These are phyloP conservation scores for Channa argus DNA, from an alignment of 2,113 vertebrate species.

Conservation along the genomic window DNA sequence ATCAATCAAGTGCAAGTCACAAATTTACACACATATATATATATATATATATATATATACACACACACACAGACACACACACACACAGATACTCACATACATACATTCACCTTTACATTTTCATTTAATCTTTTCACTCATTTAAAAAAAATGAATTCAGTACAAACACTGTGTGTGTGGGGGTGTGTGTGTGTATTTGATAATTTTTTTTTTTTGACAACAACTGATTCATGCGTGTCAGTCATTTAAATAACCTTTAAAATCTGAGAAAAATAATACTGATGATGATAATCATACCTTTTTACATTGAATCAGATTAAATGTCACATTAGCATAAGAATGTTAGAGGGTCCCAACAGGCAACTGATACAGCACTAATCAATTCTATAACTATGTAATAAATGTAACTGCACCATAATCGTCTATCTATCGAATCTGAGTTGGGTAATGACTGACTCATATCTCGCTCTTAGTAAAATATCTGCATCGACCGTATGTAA, in stretches of 20 bases:
- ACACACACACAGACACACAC: too few relatives aligned
- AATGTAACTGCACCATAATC: conserved; percentile 24
- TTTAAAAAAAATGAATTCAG: too few relatives aligned
- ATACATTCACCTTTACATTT: too few relatives aligned
- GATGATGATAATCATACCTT: conserved; percentile 44
- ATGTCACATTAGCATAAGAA: conserved; percentile 64
- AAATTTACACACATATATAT: too few relatives aligned
- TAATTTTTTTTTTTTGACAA: conserved; percentile 12
- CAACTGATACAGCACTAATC: conserved; percentile 32
- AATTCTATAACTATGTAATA: conserved; percentile 11
- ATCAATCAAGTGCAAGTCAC: neutral
- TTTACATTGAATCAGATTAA: conserved; percentile 60
- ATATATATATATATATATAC: too few relatives aligned
- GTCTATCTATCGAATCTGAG: conserved; percentile 16
- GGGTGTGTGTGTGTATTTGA: neutral
- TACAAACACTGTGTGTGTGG: too few relatives aligned
- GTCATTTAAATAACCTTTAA: conserved; percentile 22
- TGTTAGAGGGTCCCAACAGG: conserved; percentile 14
- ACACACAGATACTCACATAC: too few relatives aligned
- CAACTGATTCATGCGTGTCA: too few relatives aligned
- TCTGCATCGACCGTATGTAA: neutral
- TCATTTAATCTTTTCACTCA: too few relatives aligned
- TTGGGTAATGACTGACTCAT: conserved; percentile 24
- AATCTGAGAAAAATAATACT: conserved; percentile 15
- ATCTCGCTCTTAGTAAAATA: conserved; percentile 8